These are phyloP conservation scores for Morinoia aosen DNA, from an alignment of 2,888 invertebrate genomes.

Conservation along the genomic window DNA sequence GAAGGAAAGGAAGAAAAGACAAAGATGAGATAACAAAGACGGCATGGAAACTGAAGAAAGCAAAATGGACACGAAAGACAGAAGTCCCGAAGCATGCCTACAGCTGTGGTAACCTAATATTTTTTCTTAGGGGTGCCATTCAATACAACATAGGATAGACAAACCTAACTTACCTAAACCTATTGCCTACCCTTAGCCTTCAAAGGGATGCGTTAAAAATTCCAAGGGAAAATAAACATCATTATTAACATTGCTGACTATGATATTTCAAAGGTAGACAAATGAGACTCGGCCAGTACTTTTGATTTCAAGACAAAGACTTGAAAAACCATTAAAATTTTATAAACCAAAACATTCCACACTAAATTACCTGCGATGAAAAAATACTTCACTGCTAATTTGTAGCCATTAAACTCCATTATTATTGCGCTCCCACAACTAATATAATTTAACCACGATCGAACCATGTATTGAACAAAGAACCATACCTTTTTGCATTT, in stretches of 20 bases:
- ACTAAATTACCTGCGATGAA: background rate
- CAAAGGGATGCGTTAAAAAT: background rate
- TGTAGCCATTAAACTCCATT: background rate
- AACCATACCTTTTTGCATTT: constrained; percentile 80
- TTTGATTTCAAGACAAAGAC: background rate
- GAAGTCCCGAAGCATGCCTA: too few species aligned
- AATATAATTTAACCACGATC: background rate
- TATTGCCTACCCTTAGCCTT: too few species aligned
- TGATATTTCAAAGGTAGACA: background rate
- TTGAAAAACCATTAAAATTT: background rate
- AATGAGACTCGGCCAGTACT: background rate
- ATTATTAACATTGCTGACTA: background rate
- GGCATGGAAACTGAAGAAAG: too few species aligned
- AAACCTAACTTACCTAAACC: too few species aligned
- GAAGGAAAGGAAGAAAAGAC: too few species aligned
- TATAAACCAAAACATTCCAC: background rate
- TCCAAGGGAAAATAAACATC: background rate
- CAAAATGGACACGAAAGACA: constrained; percentile 70
- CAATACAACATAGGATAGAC: too few species aligned
- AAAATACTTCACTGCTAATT: background rate
- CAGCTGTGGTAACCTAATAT: constrained; percentile 71
- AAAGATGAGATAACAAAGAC: too few species aligned
- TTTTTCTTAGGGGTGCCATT: too few species aligned
- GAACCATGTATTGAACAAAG: background rate
- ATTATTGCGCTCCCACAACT: background rate